Base-by-base conservation (phyloP, 2,797 vertebrate genomes). In the Anniella stebbinsi region DNA sequence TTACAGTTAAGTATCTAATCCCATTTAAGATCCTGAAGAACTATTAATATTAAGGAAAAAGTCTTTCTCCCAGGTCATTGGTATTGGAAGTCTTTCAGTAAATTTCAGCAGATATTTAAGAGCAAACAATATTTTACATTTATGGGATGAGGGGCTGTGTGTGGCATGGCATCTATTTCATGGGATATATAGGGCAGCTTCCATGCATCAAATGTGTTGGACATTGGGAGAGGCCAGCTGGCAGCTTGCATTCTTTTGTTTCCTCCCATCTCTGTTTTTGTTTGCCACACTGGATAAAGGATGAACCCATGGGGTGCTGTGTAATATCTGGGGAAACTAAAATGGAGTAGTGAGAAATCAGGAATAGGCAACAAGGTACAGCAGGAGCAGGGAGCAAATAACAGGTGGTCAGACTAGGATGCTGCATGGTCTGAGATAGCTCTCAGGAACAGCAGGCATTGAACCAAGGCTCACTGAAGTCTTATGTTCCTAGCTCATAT, bases 1-100 rank as follows among this genome's bases (percentile, higher is more conserved):
- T 66, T 72, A 54, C 66, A 77, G 63, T 87, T 78, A 84, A 87
- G 84, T 23, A 81, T 81, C 82, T 88, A 82, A 88, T 82, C 48
- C n/a, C 10, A 82, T 54, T 67, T 76, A 91, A 21, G 30, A 69
- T 89, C 33, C 23, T 48, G 8, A 28, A 28, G 36, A 13, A 84
- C n/a, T 25, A 84, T 92, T 60, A 72, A 83, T 41, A 87, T 51
- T 30, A 82, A 72, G 10, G 63, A 72, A 92, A 13, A n/a, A 63
- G 8, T 10, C 85, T 51, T 89, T 82, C 33, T 84, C 54, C 23
- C 54, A 83, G 78, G 36, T 87, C 36, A 77, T 28, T 54, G 57
- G 51, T 57, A 17, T 90, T 41, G 60, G n/a, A 57, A 76, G 57
- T 33, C 18, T 75, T 82, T 76, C 0, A 25, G 36, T 78, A 60